Conservation (phyloP, 2,888 invertebrate genomes). For the Adineta ricciae region DNA sequence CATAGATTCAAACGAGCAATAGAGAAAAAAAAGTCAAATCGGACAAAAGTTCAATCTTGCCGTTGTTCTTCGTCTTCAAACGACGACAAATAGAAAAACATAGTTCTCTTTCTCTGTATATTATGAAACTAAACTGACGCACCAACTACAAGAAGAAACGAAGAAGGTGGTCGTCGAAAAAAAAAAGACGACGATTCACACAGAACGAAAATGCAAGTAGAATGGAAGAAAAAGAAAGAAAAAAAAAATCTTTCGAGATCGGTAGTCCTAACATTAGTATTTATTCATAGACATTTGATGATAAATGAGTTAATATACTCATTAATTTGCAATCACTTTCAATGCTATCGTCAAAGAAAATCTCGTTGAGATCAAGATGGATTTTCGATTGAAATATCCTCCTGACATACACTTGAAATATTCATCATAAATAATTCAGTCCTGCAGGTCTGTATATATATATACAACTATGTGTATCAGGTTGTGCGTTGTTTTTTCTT, state of each 20-base stretch:
- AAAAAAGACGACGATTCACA: not conserved
- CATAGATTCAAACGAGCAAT: not conserved
- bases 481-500: not conserved
- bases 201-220: not conserved
- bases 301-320: not conserved
- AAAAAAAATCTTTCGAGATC: not conserved
- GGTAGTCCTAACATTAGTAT: not conserved
- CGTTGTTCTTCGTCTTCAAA: slow-evolving; percentile 5
- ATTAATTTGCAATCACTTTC: not conserved
- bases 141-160: not conserved
- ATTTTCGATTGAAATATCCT: not conserved
- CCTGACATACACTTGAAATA: not conserved
- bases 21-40: slow-evolving; percentile 13
- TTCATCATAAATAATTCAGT: not conserved
- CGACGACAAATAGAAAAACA: not conserved
- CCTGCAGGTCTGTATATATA: not conserved
- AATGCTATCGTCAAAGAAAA: not conserved
- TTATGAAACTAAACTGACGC: not conserved
- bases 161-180: not conserved
- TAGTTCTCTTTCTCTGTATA: not conserved
- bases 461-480: not conserved
- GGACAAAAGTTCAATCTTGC: slow-evolving; percentile 5
- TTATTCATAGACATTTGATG: not conserved
- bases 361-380: not conserved
- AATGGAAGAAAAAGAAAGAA: not conserved